Base-by-base conservation (phyloP, 2,888 invertebrate genomes). In the Drosophila melanosoma region DNA sequence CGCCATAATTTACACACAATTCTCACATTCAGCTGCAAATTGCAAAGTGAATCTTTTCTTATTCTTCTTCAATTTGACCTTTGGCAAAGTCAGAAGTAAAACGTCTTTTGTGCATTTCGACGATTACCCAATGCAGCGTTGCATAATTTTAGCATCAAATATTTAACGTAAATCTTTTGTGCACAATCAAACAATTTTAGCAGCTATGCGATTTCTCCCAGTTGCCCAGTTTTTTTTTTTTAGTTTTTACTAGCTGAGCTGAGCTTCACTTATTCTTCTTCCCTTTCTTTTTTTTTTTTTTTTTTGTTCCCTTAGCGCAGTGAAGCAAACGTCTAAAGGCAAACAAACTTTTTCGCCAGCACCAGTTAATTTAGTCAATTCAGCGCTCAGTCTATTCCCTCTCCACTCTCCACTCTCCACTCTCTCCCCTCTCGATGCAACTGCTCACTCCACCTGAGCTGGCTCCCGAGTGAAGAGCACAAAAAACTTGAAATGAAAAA, bases 101-200 rank as follows among this genome's bases (percentile, higher is more conserved):
- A 74, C 53, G 53, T 69, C 73, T 76, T 29, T 76, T 88, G 71
- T 81, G 83, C 87, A 86, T 87, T 87, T 87, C 74, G 69, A 60
- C 85, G 85, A 84, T 84, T 87, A 87, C 78, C 87, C 78, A 89
- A 69, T 71, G 85, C 82, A 83, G 90, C 88, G 76, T 89, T 87
- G 90, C 85, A 90, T 88, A 90, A 90, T 88, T 88, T 86, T 59
- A 83, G 71, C 76, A 79, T 87, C 90, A 88, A 88, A 88, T 88
- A 88, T 90, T 88, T 87, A 87, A 76, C 74, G 89, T 72, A 87
- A 90, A 77, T 87, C 89, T 86, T 87, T 89, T 82, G 83, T 86
- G 86, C 83, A 75, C 79, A 89, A 84, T 80, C 87, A 82, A 84
- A 89, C 80, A 82, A 70, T 81, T 79, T 79, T 74, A 77, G 59